Percentiles rank a stretch among this genome's conserved stretches.
Conservation (phyloP, 2,113 vertebrate species). For the Xenopus laevis region DNA sequence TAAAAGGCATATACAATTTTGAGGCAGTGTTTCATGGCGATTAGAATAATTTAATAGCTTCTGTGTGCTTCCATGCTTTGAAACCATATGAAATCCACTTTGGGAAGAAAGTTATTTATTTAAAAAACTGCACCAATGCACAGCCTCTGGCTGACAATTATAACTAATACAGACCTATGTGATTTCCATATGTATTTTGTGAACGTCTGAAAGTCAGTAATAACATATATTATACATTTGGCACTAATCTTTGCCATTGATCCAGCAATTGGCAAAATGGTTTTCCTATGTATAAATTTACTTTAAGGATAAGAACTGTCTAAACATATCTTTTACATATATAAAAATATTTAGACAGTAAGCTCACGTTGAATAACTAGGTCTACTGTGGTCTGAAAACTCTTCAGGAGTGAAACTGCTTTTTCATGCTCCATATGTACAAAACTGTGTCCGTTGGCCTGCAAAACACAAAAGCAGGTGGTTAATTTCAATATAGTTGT, state of each 20-base stretch:
- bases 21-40: slow-evolving; percentile 86
- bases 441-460: slow-evolving; percentile 99
- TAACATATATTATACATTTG: slow-evolving; percentile 90
- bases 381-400: slow-evolving; percentile 97
- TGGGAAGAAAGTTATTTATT: slow-evolving; percentile 73
- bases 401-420: slow-evolving; percentile 97
- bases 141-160: slow-evolving; percentile 80
- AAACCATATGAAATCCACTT: slow-evolving; percentile 75
- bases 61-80: slow-evolving; percentile 81
- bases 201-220: slow-evolving; percentile 75
- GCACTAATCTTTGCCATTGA: slow-evolving; percentile 98
- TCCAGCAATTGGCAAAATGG: slow-evolving; percentile 99
- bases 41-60: slow-evolving; percentile 73
- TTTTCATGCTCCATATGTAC: slow-evolving; percentile 97
- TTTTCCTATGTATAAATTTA: slow-evolving; percentile 77
- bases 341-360: slow-evolving; percentile 90
- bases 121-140: slow-evolving; percentile 73
- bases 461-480: slow-evolving; percentile 65
- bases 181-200: slow-evolving; percentile 70
- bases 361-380: slow-evolving; percentile 97
- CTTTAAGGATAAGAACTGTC: slow-evolving; percentile 69
- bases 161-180: slow-evolving; percentile 73
- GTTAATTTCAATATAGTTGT: no score
- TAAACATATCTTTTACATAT: slow-evolving; percentile 71
- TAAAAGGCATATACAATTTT: slow-evolving; percentile 85